Base-by-base conservation (phyloP, 2,113 vertebrate species). In the Coptodon rendalli region DNA sequence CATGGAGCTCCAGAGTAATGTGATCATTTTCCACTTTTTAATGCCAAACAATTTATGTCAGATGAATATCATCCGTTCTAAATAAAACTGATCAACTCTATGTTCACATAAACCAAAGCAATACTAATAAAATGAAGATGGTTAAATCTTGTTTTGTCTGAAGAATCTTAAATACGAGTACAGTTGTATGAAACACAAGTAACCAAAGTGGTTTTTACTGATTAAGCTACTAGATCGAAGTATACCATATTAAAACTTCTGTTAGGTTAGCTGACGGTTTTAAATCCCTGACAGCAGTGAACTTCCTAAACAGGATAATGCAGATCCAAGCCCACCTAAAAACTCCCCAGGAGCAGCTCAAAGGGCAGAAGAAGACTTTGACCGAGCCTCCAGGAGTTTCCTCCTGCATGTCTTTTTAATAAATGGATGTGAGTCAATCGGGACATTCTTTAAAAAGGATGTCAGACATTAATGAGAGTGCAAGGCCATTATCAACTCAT, bases 1-100 rank as follows among this genome's bases (percentile, higher is more conserved):
- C 2, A 10, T 0, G 1, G 1, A 5, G 71, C 22, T 76, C 22
- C 71, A 19, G 16, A 31, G 24, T 31, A 3, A 3, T 3, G 43
- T 19, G 43, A 3, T 9, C 9, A 1, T 7, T 76, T 50, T 19
- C 43, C 24, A 76, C 24, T 29, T 76, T 76, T 48, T 50, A 76
- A 48, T 48, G 14, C 7, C 40, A 76, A 19, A 50, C 16, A 0
- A 50, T 76, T 76, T 76, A 19, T 76, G 71, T 50, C 71, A 12
- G 43, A 19, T 7, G 2, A 29, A 29, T 0, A 48, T 12, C 0
- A 29, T 48, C 4, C 0, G 12, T 50, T 48, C 22, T 48, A 48
- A 73, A 29, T 1, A 11, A 76, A 76, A 5, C 71, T 48, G 16
- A 76, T 48, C 24, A 29, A 17, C 14, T 27, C 40, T 10, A 0